Evolutionary conservation across 2,113 vertebrate species (phyloP).

Genomic region (Actenoides hombroni): DNA sequence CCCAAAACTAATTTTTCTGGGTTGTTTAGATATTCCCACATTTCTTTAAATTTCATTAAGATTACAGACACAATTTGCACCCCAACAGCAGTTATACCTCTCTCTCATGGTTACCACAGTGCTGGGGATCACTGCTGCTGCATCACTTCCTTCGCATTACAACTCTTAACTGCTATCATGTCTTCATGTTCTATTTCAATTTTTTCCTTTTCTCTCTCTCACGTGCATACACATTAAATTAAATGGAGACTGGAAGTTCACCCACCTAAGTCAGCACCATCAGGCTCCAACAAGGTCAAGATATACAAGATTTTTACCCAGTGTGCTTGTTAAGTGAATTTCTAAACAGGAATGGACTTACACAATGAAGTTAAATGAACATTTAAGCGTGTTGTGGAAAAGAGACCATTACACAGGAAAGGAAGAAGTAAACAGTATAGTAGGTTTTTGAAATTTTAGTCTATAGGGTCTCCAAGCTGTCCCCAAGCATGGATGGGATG

Average conservation of each 20-base stretch:
- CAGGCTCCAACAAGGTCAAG: background rate
- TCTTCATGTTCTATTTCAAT: background rate
- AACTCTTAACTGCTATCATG: background rate
- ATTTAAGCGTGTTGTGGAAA: background rate
- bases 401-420: background rate
- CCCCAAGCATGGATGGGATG: fast-evolving
- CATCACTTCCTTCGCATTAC: background rate
- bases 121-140: background rate
- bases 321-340: background rate
- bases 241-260: background rate
- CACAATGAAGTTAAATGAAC: background rate
- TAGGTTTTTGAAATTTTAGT: background rate
- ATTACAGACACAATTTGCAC: background rate
- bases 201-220: background rate
- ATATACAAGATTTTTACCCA: background rate
- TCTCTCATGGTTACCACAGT: background rate
- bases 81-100: background rate
- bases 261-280: background rate
- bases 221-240: background rate
- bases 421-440: background rate
- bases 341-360: background rate
- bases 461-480: fast-evolving
- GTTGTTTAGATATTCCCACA: background rate
- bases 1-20: background rate
- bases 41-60: background rate